Percentiles rank a stretch among this genome's conserved stretches.
phyloP scores from a whole-genome alignment of 1,140 invertebrate species.

The Drosophila cardini region DNA sequence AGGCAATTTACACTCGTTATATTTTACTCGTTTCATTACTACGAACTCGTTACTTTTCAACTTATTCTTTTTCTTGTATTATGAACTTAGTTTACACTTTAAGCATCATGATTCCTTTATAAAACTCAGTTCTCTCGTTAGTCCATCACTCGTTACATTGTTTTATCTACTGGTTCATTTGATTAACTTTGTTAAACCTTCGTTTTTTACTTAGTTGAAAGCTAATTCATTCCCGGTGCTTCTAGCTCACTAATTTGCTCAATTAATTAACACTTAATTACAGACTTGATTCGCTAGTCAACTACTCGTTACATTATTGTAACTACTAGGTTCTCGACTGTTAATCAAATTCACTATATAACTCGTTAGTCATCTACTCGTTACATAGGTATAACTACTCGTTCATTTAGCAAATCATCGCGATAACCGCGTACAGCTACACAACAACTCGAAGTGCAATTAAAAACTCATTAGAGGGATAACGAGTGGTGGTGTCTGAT shows the following conservation, averaged over 20 bases:
- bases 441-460: conserved; percentile 24
- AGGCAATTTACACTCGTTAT: too few relatives aligned
- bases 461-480: conserved; percentile 30
- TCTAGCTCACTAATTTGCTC: too few relatives aligned
- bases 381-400: neutral
- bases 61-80: neutral
- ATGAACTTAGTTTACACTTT: too few relatives aligned
- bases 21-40: neutral
- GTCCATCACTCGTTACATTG: neutral
- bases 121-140: neutral
- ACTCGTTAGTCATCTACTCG: conserved; percentile 12
- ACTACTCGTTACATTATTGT: too few relatives aligned
- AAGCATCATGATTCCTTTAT: too few relatives aligned
- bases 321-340: too few relatives aligned
- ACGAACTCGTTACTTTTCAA: neutral
- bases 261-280: too few relatives aligned
- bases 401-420: neutral
- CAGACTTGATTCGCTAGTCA: too few relatives aligned
- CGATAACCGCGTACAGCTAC: neutral
- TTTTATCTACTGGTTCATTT: neutral
- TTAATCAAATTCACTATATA: too few relatives aligned
- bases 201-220: too few relatives aligned
- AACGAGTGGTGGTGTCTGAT: conserved; percentile 4
- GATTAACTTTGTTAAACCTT: too few relatives aligned
- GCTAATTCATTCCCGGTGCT: too few relatives aligned